A percentile compares a stretch with the other conserved stretches of the same genome.
Evolutionary conservation across 2,797 vertebrate species (phyloP).

Genomic region (Pangasius krempfi): DNA sequence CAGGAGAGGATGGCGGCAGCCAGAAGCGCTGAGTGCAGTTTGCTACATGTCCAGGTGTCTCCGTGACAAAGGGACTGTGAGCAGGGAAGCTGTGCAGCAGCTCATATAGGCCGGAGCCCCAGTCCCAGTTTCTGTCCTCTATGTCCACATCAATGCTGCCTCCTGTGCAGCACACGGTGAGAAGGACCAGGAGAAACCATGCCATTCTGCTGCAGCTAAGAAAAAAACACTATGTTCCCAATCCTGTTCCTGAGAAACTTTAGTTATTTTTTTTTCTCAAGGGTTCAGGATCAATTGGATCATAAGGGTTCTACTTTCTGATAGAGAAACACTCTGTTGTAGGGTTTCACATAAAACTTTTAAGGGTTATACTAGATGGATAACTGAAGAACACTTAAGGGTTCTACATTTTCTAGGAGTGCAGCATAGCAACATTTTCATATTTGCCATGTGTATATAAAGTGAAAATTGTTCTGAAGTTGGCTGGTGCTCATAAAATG

Average conservation of each 20-base stretch:
- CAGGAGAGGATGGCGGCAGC: constrained; percentile 70
- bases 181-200: constrained; percentile 51
- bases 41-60: constrained; percentile 62
- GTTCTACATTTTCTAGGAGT: neutral
- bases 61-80: constrained; percentile 75
- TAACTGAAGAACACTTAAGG: neutral
- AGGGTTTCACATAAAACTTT: neutral
- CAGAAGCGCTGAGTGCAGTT: constrained; percentile 80
- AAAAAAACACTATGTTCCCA: neutral
- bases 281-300: neutral
- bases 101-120: constrained; percentile 75
- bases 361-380: neutral
- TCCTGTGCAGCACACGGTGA: constrained; percentile 38
- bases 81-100: constrained; percentile 75
- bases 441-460: neutral
- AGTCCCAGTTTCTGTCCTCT: constrained; percentile 63
- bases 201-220: constrained; percentile 49
- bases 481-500: neutral
- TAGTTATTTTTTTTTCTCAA: neutral
- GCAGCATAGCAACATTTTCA: neutral
- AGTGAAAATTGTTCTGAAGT: neutral
- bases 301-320: neutral
- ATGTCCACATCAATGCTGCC: constrained; percentile 16
- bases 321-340: neutral
- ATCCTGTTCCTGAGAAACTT: neutral